These are phyloP conservation scores for Philotrypesis tridentata DNA, from an alignment of 1,140 invertebrate genomes.

Conservation along the genomic window DNA sequence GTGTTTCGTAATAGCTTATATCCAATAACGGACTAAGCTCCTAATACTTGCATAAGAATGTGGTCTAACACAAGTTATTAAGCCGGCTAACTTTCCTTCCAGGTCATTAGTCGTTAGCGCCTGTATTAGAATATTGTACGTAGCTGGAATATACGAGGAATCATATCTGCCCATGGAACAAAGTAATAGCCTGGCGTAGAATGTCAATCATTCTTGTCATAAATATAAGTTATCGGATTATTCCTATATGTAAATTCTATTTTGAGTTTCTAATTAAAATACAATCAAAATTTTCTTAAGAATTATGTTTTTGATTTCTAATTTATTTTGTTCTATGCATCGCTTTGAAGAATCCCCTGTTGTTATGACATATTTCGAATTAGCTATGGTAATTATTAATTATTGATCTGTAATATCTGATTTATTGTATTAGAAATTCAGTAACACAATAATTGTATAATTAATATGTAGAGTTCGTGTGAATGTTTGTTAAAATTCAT, in stretches of 20 bases:
- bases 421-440: too few relatives aligned
- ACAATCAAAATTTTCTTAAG: not conserved
- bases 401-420: too few relatives aligned
- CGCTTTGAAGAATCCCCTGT: too few relatives aligned
- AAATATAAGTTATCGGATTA: not conserved
- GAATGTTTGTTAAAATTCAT: too few relatives aligned
- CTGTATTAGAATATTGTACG: not conserved
- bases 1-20: too few relatives aligned
- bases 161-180: too few relatives aligned
- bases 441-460: too few relatives aligned
- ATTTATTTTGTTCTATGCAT: not conserved
- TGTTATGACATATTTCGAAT: too few relatives aligned
- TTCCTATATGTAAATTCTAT: not conserved
- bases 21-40: too few relatives aligned
- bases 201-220: not conserved
- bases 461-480: too few relatives aligned
- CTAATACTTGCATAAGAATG: not conserved
- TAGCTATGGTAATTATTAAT: too few relatives aligned
- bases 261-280: not conserved
- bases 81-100: not conserved
- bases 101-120: not conserved
- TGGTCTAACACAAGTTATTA: constrained; percentile 1
- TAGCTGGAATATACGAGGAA: too few relatives aligned
- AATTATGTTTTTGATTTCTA: not conserved
- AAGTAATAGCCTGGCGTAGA: not conserved